Base-by-base conservation (phyloP, 2,113 vertebrate species). In the Oreamnos americanus region DNA sequence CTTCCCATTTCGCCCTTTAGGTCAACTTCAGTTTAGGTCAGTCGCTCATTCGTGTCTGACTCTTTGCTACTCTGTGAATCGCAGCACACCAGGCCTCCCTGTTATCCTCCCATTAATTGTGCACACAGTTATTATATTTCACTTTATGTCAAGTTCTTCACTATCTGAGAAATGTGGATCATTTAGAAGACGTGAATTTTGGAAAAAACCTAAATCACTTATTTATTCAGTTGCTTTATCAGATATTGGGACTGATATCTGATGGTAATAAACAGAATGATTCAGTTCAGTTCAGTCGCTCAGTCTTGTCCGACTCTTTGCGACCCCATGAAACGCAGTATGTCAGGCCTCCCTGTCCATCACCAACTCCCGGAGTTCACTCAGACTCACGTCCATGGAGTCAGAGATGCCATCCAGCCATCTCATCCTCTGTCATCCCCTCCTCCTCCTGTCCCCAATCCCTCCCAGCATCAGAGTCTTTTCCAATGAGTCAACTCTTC, bases 301-400 rank as follows among this genome's bases (percentile, higher is more conserved):
- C 21, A 25, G 55, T 57, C 8, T 0, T 57, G 21, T 57, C 55
- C 1, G 3, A 57, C 8, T 25, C 8, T 57, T 57, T 57, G 55
- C 2, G 0, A 57, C 21, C 21, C 8, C 55, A 25, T 57, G 21
- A 57, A 25, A 3, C 1, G 8, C 21, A 57, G 8, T 8, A 25
- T 0, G 3, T 4, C 55, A 57, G 55, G 21, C 55, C 21, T 57
- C 8, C 21, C 8, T 57, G 55, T 57, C 55, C 8, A 57, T 57
- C 55, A 57, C 3, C 55, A 25, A 10, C 21, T 10, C 7, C 21
- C 1, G 0, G 55, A 57, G 23, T 1, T 57, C 55, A 57, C 55
- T 3, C 21, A 25, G 21, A 57, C 9, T 57, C 21, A 25, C 1
- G 1, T 10, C 55, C 8, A 25, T 10, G 0, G 55, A 25, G 8